Evolutionary conservation across 2,888 invertebrate genomes (phyloP).

Genomic region (Epinotia nisella): DNA sequence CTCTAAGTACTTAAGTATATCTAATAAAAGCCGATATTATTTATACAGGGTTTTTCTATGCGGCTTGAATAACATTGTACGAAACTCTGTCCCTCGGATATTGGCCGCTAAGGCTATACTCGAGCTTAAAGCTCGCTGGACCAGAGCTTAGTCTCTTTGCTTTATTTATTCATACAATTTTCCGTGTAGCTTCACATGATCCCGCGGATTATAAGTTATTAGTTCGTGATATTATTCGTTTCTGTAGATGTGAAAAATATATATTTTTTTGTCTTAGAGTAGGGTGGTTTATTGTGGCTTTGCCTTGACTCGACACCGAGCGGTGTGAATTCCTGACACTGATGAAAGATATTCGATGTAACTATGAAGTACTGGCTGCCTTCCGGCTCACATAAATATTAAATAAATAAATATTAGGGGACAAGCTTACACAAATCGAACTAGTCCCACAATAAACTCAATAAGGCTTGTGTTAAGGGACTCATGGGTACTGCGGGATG

Average conservation of each 20-base stretch:
- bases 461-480: too few species aligned
- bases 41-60: not conserved
- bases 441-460: too few species aligned
- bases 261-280: not conserved
- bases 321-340: too few species aligned
- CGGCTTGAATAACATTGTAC: not conserved
- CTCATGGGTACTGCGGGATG: too few species aligned
- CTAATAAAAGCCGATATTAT: not conserved
- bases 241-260: not conserved
- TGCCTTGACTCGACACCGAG: too few species aligned
- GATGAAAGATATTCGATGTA: too few species aligned
- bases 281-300: too few species aligned
- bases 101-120: not conserved
- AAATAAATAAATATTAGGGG: too few species aligned
- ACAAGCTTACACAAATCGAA: too few species aligned
- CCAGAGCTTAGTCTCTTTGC: not conserved
- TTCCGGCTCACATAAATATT: too few species aligned
- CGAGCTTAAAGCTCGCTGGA: conserved; percentile 9
- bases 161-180: conserved; percentile 16
- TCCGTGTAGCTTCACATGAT: not conserved
- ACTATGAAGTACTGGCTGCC: too few species aligned
- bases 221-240: not conserved
- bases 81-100: not conserved
- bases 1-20: too few species aligned
- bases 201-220: not conserved